Percentiles rank a stretch among this genome's conserved stretches.
phyloP scores from a whole-genome alignment of 2,113 vertebrate species.

The Numenius arquata region DNA sequence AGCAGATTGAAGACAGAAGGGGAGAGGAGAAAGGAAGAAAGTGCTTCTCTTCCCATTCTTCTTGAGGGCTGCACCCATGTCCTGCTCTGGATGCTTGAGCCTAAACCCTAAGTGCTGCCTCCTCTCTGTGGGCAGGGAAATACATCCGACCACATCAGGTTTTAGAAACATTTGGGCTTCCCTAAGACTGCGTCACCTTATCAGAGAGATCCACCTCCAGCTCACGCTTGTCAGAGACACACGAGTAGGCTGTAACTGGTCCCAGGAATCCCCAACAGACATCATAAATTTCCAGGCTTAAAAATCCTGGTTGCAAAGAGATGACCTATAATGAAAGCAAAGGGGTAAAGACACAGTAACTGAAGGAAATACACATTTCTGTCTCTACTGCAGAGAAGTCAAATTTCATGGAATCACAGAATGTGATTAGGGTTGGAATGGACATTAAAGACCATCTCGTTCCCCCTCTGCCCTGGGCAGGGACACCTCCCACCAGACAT shows the following conservation, averaged over 20 bases:
- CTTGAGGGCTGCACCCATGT: neutral
- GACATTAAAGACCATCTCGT: neutral
- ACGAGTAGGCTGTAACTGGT: conserved; percentile 50
- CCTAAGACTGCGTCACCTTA: conserved; percentile 44
- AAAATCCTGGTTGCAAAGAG: conserved; percentile 58
- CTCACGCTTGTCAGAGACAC: conserved; percentile 66
- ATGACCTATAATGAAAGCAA: conserved; percentile 51
- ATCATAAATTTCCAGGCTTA: conserved; percentile 67
- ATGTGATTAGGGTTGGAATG: neutral
- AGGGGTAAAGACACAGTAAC: neutral
- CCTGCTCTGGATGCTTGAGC: neutral
- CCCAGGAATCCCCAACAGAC: conserved; percentile 67
- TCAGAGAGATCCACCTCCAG: conserved; percentile 71
- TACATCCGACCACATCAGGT: neutral
- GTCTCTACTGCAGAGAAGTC: neutral
- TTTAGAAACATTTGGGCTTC: neutral
- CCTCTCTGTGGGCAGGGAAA: neutral
- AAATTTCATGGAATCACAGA: no score
- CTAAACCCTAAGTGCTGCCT: neutral
- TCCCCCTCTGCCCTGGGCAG: neutral
- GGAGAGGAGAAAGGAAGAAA: neutral
- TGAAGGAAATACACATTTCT: neutral
- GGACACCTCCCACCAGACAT: neutral
- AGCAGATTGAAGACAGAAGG: conserved; percentile 4
- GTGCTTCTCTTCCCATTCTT: neutral